A percentile compares a stretch with the other conserved stretches of the same genome.
phyloP scores from a whole-genome alignment of 2,113 vertebrate species.

The Gulo gulo region DNA sequence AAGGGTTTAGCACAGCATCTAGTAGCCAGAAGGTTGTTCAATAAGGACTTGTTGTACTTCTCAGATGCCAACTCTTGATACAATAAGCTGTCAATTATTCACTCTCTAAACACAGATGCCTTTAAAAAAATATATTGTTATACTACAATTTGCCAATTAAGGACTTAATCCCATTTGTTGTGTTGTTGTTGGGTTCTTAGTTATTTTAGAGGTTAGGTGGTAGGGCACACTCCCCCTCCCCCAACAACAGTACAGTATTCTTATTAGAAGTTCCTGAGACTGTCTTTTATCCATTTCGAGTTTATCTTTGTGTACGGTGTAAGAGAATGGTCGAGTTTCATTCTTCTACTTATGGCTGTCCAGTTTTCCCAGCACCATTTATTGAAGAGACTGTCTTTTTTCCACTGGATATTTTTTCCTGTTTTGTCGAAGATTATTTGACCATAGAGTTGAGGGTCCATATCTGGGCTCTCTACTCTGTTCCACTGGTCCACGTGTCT shows the following conservation, averaged over 20 bases:
- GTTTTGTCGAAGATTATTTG: no score
- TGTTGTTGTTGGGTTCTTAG: neutral
- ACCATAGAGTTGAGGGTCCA: no score
- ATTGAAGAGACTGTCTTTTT: no score
- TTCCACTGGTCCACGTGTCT: no score
- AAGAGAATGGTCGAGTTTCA: no score
- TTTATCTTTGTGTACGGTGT: no score
- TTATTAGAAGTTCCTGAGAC: slow-evolving; percentile 44
- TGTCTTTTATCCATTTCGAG: no score
- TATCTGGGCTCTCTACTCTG: no score
- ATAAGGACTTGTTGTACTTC: neutral
- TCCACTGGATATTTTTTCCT: no score
- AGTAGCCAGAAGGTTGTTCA: neutral
- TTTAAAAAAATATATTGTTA: neutral
- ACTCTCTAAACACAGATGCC: neutral
- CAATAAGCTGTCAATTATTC: neutral
- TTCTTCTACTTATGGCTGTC: no score
- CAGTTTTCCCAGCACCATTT: no score
- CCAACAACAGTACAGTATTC: slow-evolving; percentile 58
- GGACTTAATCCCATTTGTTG: neutral
- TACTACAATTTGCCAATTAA: neutral
- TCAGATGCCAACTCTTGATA: slow-evolving; percentile 50
- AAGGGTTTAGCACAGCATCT: neutral
- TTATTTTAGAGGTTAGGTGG: slow-evolving; percentile 12
- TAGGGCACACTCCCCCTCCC: neutral